Evolutionary conservation across 2,888 invertebrate genomes (phyloP).

Genomic region (Luperina testacea): DNA sequence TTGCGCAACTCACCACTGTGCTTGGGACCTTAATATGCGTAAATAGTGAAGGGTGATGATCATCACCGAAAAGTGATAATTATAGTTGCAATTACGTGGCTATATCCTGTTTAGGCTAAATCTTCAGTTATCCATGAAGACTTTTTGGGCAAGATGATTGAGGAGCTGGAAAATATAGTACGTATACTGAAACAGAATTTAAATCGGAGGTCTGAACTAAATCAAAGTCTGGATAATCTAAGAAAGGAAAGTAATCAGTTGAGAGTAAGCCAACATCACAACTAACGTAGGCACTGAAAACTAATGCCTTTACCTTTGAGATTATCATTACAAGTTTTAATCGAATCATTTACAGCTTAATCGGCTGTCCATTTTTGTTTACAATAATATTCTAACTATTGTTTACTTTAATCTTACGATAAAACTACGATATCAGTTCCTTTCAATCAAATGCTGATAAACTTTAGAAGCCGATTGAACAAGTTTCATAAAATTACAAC

Average conservation of each 20-base stretch:
- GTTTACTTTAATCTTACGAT: constrained; percentile 20
- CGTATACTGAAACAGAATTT: neutral
- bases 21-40: constrained; percentile 50
- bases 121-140: neutral
- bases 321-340: neutral
- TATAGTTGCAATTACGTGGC: constrained; percentile 25
- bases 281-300: too few species aligned
- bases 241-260: neutral
- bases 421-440: constrained; percentile 1
- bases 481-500: constrained; percentile 48
- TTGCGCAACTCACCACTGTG: constrained; percentile 41
- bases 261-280: neutral
- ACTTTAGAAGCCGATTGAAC: constrained; percentile 27
- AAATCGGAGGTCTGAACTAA: neutral
- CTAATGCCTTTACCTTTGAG: neutral
- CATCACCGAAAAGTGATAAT: constrained; percentile 41
- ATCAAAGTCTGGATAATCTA: neutral
- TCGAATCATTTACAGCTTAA: neutral
- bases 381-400: neutral
- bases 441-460: constrained; percentile 36
- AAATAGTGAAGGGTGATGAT: constrained; percentile 60
- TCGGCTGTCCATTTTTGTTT: neutral
- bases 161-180: neutral
- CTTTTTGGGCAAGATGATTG: neutral
- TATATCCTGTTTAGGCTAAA: neutral